Percentiles rank a stretch among this genome's conserved stretches.
Evolutionary conservation across 2,113 vertebrate species (phyloP).

Genomic region (Psammodynastes pulverulentus): DNA sequence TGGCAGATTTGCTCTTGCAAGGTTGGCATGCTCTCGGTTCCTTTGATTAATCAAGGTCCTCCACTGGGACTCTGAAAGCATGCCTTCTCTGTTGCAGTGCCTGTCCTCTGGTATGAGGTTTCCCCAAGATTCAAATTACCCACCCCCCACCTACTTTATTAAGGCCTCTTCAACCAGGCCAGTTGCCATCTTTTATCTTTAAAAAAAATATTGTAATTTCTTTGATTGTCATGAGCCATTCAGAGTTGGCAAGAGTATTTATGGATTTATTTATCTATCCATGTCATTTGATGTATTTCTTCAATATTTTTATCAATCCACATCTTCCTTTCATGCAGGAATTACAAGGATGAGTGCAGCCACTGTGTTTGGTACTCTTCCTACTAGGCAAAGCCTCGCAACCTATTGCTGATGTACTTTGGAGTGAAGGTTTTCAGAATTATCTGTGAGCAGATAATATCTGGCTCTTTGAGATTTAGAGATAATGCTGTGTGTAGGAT

Average conservation of each 20-base stretch:
- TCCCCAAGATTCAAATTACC: background rate
- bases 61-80: background rate
- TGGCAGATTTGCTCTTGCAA: background rate
- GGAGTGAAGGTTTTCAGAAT: background rate
- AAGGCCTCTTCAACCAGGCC: background rate
- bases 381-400: background rate
- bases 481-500: background rate
- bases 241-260: background rate
- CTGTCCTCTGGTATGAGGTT: background rate
- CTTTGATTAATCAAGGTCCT: background rate
- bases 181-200: background rate
- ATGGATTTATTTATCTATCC: background rate
- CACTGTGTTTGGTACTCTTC: background rate
- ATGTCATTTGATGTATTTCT: background rate
- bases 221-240: background rate
- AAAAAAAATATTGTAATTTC: background rate
- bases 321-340: background rate
- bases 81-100: background rate
- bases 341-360: background rate
- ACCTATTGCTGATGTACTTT: background rate
- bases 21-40: background rate
- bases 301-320: background rate
- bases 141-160: background rate
- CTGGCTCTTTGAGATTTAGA: background rate
- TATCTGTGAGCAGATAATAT: background rate